Evolutionary conservation across 2,888 invertebrate genomes (phyloP).

Genomic region (Agrochola circellaris): DNA sequence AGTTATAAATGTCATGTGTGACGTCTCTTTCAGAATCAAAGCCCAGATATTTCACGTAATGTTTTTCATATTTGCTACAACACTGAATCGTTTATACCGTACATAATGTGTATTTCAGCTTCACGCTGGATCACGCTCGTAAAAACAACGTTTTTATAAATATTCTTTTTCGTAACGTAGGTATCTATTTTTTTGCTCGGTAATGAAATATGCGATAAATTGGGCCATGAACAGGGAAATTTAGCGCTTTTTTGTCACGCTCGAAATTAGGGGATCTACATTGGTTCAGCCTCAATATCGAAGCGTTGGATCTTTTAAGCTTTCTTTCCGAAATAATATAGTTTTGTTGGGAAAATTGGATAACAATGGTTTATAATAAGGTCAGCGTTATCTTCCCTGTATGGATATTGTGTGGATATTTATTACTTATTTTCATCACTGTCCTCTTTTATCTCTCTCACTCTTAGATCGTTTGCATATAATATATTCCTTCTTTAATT

Average conservation of each 20-base stretch:
- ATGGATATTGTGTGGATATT: slow-evolving; percentile 28
- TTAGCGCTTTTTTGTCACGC: slow-evolving; percentile 62
- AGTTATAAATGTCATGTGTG: neutral
- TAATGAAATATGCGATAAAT: slow-evolving; percentile 73
- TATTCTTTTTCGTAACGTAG: slow-evolving; percentile 51
- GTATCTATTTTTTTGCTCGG: slow-evolving; percentile 65
- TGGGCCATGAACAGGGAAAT: slow-evolving; percentile 67
- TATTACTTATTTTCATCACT: slow-evolving; percentile 31
- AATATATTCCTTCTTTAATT: neutral
- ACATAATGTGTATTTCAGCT: slow-evolving; percentile 53
- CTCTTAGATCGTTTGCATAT: neutral
- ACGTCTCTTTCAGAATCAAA: slow-evolving; percentile 10
- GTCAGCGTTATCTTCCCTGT: slow-evolving; percentile 33
- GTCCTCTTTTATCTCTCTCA: neutral
- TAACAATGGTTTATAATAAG: slow-evolving; percentile 44
- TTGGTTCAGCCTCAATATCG: slow-evolving; percentile 41
- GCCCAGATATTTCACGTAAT: slow-evolving; percentile 27
- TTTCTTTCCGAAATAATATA: slow-evolving; percentile 30
- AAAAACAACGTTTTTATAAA: slow-evolving; percentile 68
- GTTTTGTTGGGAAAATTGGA: slow-evolving; percentile 46
- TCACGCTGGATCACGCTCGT: slow-evolving; percentile 60
- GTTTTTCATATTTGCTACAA: slow-evolving; percentile 47
- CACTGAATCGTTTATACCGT: slow-evolving; percentile 51
- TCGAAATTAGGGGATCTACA: slow-evolving; percentile 57
- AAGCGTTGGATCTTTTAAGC: slow-evolving; percentile 23